A percentile compares a stretch with the other conserved stretches of the same genome.
These are phyloP conservation scores for Diabrotica virgifera DNA, from an alignment of 1,140 invertebrate species.

Conservation along the genomic window DNA sequence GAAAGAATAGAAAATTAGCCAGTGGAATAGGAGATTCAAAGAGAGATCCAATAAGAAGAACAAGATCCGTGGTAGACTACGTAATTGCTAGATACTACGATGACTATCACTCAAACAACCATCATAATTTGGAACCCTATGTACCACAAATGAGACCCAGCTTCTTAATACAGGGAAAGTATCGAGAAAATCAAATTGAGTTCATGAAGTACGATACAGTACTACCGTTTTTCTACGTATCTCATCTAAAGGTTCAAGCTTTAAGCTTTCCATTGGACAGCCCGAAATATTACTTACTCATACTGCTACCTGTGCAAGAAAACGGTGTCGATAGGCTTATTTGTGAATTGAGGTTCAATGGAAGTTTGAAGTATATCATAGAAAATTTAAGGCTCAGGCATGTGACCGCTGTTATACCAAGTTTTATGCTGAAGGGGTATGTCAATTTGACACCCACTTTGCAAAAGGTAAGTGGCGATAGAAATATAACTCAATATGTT, in stretches of 20 bases:
- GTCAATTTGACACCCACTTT: slow-evolving; percentile 72
- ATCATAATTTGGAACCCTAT: neutral
- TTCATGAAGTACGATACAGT: slow-evolving; percentile 71
- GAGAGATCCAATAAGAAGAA: neutral
- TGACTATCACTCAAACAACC: slow-evolving; percentile 3
- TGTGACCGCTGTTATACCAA: slow-evolving; percentile 71
- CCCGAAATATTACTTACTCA: slow-evolving; percentile 60
- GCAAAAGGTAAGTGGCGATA: slow-evolving; percentile 66
- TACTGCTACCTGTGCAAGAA: slow-evolving; percentile 56
- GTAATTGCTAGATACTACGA: slow-evolving; percentile 33
- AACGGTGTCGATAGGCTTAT: slow-evolving; percentile 47
- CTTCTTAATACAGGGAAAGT: slow-evolving; percentile 42
- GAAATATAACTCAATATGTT: neutral
- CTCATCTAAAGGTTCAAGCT: slow-evolving; percentile 65
- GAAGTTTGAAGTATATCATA: slow-evolving; percentile 62
- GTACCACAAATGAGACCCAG: slow-evolving; percentile 24
- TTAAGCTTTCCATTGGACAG: slow-evolving; percentile 73
- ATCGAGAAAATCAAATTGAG: slow-evolving; percentile 39
- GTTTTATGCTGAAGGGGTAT: slow-evolving; percentile 73
- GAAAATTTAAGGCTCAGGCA: slow-evolving; percentile 62
- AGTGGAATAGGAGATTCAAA: neutral
- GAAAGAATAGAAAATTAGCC: neutral
- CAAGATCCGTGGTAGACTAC: slow-evolving; percentile 39
- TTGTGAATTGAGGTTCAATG: slow-evolving; percentile 46
- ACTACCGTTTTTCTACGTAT: slow-evolving; percentile 71